Evolutionary conservation across 2,113 vertebrate species (phyloP).

Genomic region (Paracanthobrama guichenoti): DNA sequence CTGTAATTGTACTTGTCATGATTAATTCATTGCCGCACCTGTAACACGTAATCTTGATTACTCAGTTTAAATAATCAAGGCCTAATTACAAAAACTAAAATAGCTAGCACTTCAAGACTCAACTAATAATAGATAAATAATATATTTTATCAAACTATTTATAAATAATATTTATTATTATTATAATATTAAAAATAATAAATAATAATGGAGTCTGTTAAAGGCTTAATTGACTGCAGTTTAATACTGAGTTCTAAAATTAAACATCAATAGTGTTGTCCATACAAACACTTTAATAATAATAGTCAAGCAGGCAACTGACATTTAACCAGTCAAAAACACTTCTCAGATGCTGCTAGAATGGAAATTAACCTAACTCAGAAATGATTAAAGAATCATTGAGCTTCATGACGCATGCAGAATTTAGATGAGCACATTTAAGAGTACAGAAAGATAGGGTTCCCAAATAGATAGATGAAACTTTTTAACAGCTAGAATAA

Average conservation of each 20-base stretch:
- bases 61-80: conserved; percentile 1
- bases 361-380: background rate
- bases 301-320: background rate
- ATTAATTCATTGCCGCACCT: background rate
- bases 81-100: conserved; percentile 10
- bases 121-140: background rate
- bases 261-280: background rate
- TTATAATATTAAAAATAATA: background rate
- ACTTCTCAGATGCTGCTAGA: no score
- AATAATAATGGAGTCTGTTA: background rate
- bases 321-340: background rate
- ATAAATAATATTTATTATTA: background rate
- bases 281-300: background rate
- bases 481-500: background rate
- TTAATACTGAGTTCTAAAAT: background rate
- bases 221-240: background rate
- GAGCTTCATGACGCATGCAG: background rate
- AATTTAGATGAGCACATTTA: background rate
- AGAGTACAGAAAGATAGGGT: background rate
- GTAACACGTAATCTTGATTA: background rate
- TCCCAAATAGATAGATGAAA: background rate
- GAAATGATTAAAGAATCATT: background rate
- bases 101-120: conserved; percentile 67
- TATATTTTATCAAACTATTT: background rate
- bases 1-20: background rate